Conservation (phyloP, 2,113 vertebrate species). For the Felis chaus region DNA sequence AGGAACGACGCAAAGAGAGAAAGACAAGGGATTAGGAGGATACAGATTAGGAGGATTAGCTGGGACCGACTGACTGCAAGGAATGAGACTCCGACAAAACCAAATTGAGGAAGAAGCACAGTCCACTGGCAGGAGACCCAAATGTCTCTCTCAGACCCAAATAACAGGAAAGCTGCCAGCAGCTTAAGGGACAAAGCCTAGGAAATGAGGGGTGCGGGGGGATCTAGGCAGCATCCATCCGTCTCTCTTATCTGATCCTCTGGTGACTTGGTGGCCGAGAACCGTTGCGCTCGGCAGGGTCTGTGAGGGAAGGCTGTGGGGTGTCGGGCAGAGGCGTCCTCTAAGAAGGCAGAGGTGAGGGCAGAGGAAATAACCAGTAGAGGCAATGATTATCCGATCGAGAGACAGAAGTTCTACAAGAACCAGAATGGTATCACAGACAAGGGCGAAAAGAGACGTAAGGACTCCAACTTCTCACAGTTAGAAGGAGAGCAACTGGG, state of each 20-base stretch:
- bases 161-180: not conserved
- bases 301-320: not conserved
- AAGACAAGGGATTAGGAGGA: accelerated
- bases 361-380: no score
- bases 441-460: not conserved
- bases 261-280: not conserved
- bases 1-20: not conserved
- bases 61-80: not conserved
- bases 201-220: not conserved
- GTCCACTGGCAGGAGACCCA: not conserved
- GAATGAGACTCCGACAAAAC: not conserved
- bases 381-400: accelerated
- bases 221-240: not conserved
- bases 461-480: not conserved
- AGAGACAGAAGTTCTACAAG: not conserved
- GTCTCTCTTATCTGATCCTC: not conserved
- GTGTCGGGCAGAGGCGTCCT: not conserved
- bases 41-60: no score
- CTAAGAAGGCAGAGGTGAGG: not conserved
- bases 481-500: not conserved
- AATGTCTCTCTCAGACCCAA: not conserved
- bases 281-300: not conserved
- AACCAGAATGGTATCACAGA: not conserved
- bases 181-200: not conserved
- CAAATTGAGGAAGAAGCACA: not conserved